Base-by-base conservation (phyloP, 2,113 vertebrate genomes). In the Potamarius usumacintae region DNA sequence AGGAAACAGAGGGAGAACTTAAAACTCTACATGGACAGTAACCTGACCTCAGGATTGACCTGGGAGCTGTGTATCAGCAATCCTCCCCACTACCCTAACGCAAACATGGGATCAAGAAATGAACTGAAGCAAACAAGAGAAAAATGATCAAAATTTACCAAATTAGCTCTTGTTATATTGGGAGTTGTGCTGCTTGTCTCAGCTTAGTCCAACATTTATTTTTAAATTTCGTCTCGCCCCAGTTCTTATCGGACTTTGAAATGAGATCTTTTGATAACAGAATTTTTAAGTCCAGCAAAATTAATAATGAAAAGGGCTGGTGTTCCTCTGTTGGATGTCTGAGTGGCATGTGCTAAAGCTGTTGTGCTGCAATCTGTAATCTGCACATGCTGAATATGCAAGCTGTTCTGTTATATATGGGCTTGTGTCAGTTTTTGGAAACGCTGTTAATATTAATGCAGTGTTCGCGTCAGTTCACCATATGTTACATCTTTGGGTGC, bases 291-390 rank as follows among this genome's bases (percentile, higher is more conserved):
- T 72, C 5, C 69, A 72, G 15, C 14, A 48, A 3, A 42, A 30
- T 30, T n/a, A n/a, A n/a, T 30, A 30, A 30, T 30, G 30, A 30
- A 30, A 1, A 30, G 30, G 18, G 11, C 71, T 77, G 57, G 22
- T n/a, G 34, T 48, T 77, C 22, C 11, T n/a, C 72, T 77, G 84
- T 42, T 22, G 57, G 25, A 53, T 42, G 74, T 85, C 53, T 85
- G 52, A 86, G 76, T 79, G 76, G 74, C 85, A 42, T n/a, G 50
- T 86, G 84, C 71, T 60, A 30, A 55, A 79, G 63, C 48, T 42
- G 85, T 79, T 80, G 62, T 80, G 76, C 76, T 79, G 63, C 30
- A 74, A 76, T 72, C 65, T 82, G 42, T 48, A 42, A 14, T 55
- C 69, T 74, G 67, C 65, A 86, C 62, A 72, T 80, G 52, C 48